These are phyloP conservation scores for Sycophila sp. DNA, from an alignment of 1,140 invertebrate genomes.

Conservation along the genomic window DNA sequence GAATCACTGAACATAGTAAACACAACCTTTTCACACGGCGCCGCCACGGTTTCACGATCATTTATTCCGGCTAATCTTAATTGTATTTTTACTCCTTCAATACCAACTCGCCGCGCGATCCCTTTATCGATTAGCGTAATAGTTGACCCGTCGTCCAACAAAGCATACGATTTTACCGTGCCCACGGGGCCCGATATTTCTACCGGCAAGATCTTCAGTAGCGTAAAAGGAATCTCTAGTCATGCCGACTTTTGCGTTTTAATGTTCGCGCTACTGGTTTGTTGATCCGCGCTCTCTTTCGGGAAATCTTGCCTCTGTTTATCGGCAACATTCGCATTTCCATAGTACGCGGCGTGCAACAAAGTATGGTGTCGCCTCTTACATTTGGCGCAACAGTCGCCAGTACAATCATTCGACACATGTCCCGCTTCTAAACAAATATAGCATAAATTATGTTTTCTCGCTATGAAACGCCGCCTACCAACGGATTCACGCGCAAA, in stretches of 20 bases:
- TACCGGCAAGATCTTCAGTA: neutral
- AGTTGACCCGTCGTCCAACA: neutral
- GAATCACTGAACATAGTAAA: neutral
- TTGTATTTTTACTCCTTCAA: neutral
- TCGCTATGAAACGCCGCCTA: neutral
- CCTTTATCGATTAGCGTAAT: neutral
- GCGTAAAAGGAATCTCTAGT: neutral
- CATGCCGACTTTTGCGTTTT: neutral
- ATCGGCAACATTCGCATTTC: neutral
- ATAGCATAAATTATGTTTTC: neutral
- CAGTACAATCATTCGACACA: neutral
- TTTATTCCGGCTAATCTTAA: neutral
- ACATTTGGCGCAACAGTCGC: neutral
- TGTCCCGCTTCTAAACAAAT: slow-evolving; percentile 1
- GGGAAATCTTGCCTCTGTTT: neutral
- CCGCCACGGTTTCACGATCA: neutral
- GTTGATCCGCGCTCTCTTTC: neutral
- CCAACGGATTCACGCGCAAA: neutral
- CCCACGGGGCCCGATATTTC: neutral
- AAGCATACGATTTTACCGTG: neutral
- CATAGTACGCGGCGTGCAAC: neutral
- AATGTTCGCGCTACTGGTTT: neutral
- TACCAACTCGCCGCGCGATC: neutral
- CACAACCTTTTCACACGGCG: neutral
- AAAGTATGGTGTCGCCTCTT: neutral